Conservation (phyloP, 2,888 invertebrate species). For the Trichogramma evanescens region DNA sequence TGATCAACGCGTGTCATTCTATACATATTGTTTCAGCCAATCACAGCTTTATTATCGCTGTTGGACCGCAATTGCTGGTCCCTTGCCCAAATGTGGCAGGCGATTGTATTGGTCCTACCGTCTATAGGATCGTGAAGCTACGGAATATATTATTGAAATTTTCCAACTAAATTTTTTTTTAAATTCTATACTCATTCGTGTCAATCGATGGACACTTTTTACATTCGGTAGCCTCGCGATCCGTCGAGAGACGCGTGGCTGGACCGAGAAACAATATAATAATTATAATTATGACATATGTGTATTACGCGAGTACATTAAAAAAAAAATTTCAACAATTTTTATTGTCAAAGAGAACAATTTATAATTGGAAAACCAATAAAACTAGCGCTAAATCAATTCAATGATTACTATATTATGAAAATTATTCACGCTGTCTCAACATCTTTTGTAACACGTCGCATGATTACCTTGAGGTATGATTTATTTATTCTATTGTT, state of each 20-base stretch:
- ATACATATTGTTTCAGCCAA: slow-evolving; percentile 48
- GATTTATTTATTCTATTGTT: no score
- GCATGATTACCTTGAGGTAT: no score
- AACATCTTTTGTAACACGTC: no score
- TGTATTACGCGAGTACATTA: not conserved
- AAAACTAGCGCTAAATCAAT: no score
- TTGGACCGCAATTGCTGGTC: slow-evolving; percentile 44
- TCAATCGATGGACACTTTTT: no score
- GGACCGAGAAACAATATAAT: slow-evolving; percentile 48
- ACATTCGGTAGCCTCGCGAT: slow-evolving; percentile 30
- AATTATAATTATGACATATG: slow-evolving; percentile 14
- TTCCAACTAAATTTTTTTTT: not conserved
- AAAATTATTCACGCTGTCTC: no score
- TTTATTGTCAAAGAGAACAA: no score
- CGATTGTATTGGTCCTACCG: slow-evolving; percentile 49
- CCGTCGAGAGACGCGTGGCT: slow-evolving; percentile 42
- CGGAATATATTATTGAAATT: not conserved
- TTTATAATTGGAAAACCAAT: no score
- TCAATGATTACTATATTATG: no score
- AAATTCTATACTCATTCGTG: no score
- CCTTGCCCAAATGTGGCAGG: slow-evolving; percentile 46
- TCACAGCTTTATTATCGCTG: slow-evolving; percentile 47
- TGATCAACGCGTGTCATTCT: no score
- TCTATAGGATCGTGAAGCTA: slow-evolving; percentile 34
- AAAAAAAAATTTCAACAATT: no score